Evolutionary conservation across 2,113 vertebrate genomes (phyloP), one percentile per base, ranked within the genome.

Genomic region (Pseudorectes ferrugineus): DNA sequence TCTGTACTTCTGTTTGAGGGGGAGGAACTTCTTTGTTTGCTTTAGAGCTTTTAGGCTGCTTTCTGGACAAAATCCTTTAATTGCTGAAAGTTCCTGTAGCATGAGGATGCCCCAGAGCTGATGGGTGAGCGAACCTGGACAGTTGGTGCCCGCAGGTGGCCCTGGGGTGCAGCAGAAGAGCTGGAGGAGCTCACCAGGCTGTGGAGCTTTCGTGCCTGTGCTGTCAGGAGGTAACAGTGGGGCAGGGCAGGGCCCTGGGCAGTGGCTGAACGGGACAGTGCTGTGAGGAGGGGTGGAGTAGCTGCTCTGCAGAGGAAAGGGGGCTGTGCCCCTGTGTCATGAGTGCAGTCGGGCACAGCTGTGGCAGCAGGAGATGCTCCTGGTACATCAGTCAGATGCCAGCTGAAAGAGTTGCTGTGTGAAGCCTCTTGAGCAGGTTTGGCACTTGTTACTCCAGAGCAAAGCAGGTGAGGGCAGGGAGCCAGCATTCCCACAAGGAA

Each of bases 71-170:
- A 54, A 52, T 40, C 11, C 17, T 62, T 29, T 7, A 58, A n/a
- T 2, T 7, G 9, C 24, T 61, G 26, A 20, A 6, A 51, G 11
- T 63, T 20, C 6, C 21, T 11, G 16, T 24, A 15, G 48, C 2
- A 1, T 1, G 12, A 61, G 46, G 48, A 13, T 9, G 20, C 16
- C 7, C 18, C 20, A 18, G 62, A 24, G 2, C 0, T 0, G 0
- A 5, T 1, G 35, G n/a, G 7, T 9, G 70, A 46, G 40, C 0
- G 1, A 58, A 3, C 4, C 6, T 6, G 0, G 9, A 3, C 0
- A 0, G 24, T 2, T 6, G 16, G 18, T 42, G 31, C 24, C 31
- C 1, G 7, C 12, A 20, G 75, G 49, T 9, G 35, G n/a, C 73
- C 51, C 75, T 58, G 4, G 9, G 23, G 3, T 40, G 42, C 45